Percentiles rank a stretch among this genome's conserved stretches.
phyloP scores from a whole-genome alignment of 2,113 vertebrate genomes.

The Paramormyrops kingsleyae region DNA sequence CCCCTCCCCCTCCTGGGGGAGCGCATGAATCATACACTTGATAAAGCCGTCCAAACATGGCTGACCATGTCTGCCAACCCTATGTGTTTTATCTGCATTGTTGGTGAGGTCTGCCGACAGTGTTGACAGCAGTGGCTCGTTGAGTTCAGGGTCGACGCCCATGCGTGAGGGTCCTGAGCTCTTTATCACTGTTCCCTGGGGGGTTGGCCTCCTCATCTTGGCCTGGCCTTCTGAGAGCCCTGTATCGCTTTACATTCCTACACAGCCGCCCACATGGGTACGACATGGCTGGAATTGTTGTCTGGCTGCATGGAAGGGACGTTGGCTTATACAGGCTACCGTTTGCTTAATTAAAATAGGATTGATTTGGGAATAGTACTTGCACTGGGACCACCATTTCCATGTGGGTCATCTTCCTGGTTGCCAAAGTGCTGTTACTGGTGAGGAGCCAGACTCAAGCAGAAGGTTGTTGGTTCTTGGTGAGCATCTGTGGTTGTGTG shows the following conservation, averaged over 20 bases:
- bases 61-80: neutral
- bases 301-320: neutral
- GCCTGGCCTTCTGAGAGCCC: neutral
- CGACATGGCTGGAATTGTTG: neutral
- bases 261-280: neutral
- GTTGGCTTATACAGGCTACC: neutral
- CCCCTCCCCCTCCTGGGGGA: neutral
- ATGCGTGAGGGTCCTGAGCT: neutral
- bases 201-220: neutral
- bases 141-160: neutral
- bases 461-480: neutral
- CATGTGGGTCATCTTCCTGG: neutral
- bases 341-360: neutral
- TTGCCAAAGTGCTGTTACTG: neutral
- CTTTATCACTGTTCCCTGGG: neutral
- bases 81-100: neutral
- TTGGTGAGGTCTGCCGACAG: neutral
- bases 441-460: neutral
- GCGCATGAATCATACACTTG: neutral
- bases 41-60: neutral
- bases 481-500: neutral
- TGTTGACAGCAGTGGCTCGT: neutral
- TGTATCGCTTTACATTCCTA: neutral
- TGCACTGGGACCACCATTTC: neutral
- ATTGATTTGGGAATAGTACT: neutral